Percentiles rank a stretch among this genome's conserved stretches.
Evolutionary conservation across 2,888 invertebrate species (phyloP).

Genomic region (Agelastica alni): DNA sequence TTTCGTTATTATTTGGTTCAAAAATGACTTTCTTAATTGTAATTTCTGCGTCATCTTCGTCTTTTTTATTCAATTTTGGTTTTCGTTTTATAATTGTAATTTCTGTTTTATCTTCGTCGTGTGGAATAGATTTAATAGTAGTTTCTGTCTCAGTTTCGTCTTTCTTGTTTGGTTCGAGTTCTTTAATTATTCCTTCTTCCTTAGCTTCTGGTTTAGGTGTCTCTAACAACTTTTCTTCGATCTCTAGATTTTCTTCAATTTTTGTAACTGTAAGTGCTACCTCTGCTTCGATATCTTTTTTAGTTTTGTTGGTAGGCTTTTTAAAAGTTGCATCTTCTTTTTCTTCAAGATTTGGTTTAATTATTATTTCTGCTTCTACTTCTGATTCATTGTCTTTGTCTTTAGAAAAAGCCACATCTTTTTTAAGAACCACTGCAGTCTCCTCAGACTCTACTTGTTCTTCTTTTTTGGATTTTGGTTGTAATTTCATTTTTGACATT

Average conservation of each 20-base stretch:
- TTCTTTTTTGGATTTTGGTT: too few species aligned
- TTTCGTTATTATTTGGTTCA: constrained; percentile 32
- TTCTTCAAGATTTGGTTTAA: constrained; percentile 43
- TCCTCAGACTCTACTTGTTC: too few species aligned
- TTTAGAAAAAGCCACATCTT: too few species aligned
- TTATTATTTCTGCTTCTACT: constrained; percentile 34
- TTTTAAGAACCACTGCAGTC: too few species aligned
- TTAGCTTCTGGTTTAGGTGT: constrained; percentile 21
- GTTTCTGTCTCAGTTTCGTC: constrained; percentile 45
- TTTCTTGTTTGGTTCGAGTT: constrained; percentile 38
- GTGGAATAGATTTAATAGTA: constrained; percentile 36
- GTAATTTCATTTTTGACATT: too few species aligned
- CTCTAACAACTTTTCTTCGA: too few species aligned
- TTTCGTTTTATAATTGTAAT: constrained; percentile 38
- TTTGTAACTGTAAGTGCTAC: constrained; percentile 29
- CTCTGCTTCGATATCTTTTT: constrained; percentile 37
- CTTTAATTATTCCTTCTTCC: constrained; percentile 37
- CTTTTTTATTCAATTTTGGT: constrained; percentile 43
- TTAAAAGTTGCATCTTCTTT: constrained; percentile 32
- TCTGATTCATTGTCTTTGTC: constrained; percentile 35
- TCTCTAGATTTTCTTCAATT: constrained; percentile 38
- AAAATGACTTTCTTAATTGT: constrained; percentile 21
- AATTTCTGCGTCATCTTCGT: constrained; percentile 43
- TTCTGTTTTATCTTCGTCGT: constrained; percentile 40
- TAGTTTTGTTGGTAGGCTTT: too few species aligned